Base-by-base conservation (phyloP, 2,797 vertebrate species). In the Hybognathus amarus region DNA sequence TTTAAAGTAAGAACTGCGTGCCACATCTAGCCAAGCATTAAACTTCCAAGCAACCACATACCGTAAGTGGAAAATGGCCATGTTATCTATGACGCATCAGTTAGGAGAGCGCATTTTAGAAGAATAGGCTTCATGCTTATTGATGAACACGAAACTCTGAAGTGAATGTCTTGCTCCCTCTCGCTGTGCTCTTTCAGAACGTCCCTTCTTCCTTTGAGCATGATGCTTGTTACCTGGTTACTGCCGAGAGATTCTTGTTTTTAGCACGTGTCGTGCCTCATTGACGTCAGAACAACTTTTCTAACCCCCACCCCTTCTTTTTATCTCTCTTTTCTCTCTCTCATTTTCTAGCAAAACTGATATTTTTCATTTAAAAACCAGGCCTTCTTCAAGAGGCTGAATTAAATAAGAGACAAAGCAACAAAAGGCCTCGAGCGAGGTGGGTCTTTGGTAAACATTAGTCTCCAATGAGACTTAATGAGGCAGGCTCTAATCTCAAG, bases 201-300 rank as follows among this genome's bases (percentile, higher is more conserved):
- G 76, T 88, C 80, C 80, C 81, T 76, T 75, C 87, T 88, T 85
- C 89, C 83, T 79, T 67, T 59, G 75, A 88, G 85, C 86, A 87
- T 88, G 88, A 88, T 90, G 87, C 89, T 91, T 92, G 92, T 95
- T 94, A 92, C 94, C 90, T 91, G 91, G 90, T 91, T 93, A 90
- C 95, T 88, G 92, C 89, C 87, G 91, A 92, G 90, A 92, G 89
- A 90, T 88, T 87, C 91, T 92, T 82, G 80, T 89, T 93, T 92
- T 93, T 92, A 88, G 92, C 89, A 89, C 89, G 91, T 90, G 89
- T 89, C 66, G 67, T 91, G 88, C 87, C 87, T 91, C 91, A 92
- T 91, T 95, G 93, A 95, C 93, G 93, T 95, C 94, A 94, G 88
- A 86, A 87, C 71, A 87, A 54, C 42, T 87, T 76, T 77, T 56